These are phyloP conservation scores for Pseudomugil tenellus DNA, from an alignment of 2,797 vertebrate species.

Conservation along the genomic window DNA sequence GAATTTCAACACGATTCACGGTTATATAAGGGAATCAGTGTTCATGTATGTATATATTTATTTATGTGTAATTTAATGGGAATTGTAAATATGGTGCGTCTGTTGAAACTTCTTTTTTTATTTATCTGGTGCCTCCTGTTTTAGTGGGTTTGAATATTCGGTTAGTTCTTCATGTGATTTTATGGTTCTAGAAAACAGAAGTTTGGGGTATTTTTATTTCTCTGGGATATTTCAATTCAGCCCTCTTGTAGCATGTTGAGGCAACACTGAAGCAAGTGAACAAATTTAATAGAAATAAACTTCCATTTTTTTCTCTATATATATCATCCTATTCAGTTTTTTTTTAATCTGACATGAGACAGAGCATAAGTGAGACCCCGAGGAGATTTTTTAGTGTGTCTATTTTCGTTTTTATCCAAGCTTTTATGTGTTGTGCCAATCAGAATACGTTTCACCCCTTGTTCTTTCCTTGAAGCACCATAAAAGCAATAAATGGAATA, in stretches of 20 bases:
- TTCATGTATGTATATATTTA: constrained; percentile 99
- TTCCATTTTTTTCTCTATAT: constrained; percentile 87
- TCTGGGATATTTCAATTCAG: constrained; percentile 95
- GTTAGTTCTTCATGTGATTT: constrained; percentile 98
- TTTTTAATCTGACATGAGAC: constrained; percentile 73
- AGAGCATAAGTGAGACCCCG: constrained; percentile 84
- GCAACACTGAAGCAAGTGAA: constrained; percentile 94
- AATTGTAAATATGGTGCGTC: constrained; percentile 99
- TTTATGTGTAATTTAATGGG: constrained; percentile 99
- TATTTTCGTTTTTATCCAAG: constrained; percentile 86
- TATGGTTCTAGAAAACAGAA: constrained; percentile 97
- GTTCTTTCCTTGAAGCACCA: constrained; percentile 90
- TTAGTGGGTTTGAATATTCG: constrained; percentile 98
- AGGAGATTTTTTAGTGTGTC: constrained; percentile 86
- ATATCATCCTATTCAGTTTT: constrained; percentile 88
- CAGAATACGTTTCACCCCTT: constrained; percentile 89
- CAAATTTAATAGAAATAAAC: constrained; percentile 90
- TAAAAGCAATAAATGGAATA: constrained; percentile 97
- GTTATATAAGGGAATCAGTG: constrained; percentile 99
- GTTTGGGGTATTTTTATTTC: constrained; percentile 85
- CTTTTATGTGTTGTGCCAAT: constrained; percentile 90
- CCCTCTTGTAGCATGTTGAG: constrained; percentile 99
- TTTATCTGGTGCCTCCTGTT: constrained; percentile 99
- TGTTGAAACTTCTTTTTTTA: constrained; percentile 96
- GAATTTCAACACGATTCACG: constrained; percentile 94